Conservation (phyloP, 2,113 vertebrate species). For the Sphaerodactylus townsendi region DNA sequence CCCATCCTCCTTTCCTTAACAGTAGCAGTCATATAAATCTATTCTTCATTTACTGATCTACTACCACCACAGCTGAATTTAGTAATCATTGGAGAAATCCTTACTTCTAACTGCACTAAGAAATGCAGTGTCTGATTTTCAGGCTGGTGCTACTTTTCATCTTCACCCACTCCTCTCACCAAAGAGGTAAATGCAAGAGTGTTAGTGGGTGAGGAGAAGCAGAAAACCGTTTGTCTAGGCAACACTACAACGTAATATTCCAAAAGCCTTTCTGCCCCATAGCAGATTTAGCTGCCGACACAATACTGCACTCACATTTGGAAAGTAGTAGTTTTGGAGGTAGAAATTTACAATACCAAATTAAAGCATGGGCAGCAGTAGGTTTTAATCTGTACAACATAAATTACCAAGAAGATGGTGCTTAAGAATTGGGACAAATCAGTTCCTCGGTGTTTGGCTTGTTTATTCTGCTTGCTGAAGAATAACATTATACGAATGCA, state of each 20-base stretch:
- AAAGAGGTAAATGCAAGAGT: neutral
- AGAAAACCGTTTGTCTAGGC: neutral
- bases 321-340: neutral
- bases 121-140: neutral
- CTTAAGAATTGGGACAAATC: neutral
- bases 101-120: neutral
- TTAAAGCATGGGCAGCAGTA: too few species aligned
- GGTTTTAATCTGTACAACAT: neutral
- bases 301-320: neutral
- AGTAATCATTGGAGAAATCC: neutral
- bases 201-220: neutral
- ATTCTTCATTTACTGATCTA: neutral
- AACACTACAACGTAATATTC: neutral
- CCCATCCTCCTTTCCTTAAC: rapidly evolving
- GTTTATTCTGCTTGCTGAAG: neutral
- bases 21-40: rapidly evolving
- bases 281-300: neutral
- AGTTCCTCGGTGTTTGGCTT: neutral
- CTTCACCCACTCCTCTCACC: neutral
- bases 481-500: neutral
- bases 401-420: neutral
- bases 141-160: neutral
- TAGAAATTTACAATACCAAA: too few species aligned
- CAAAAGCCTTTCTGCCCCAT: neutral
- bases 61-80: neutral